A percentile compares a stretch with the other conserved stretches of the same genome.
phyloP scores from a whole-genome alignment of 2,113 vertebrate species.

The Halcyon senegalensis region DNA sequence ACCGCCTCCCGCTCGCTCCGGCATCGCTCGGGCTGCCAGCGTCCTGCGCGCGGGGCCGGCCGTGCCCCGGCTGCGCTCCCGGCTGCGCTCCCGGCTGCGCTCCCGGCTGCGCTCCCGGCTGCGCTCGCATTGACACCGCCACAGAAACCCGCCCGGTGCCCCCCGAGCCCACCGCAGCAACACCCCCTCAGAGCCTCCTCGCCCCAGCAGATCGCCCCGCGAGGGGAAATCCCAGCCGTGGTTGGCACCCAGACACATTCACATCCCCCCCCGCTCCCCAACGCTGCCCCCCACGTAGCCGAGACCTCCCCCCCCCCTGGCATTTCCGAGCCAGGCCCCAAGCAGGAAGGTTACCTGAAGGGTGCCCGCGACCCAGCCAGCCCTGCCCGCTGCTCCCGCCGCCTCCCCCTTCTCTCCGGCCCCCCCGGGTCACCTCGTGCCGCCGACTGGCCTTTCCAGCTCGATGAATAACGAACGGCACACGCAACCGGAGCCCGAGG shows the following conservation, averaged over 20 bases:
- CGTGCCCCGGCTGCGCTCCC: neutral
- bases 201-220: neutral
- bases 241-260: rapidly evolving
- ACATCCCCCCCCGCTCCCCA: too few species aligned
- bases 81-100: neutral
- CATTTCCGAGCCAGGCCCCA: neutral
- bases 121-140: neutral
- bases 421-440: neutral
- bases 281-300: rapidly evolving
- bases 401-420: too few species aligned
- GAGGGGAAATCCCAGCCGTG: neutral
- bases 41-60: neutral
- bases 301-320: neutral
- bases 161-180: rapidly evolving
- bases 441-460: slow-evolving; percentile 50
- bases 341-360: neutral
- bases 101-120: neutral
- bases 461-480: slow-evolving; percentile 68
- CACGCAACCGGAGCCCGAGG: slow-evolving; percentile 39
- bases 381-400: neutral
- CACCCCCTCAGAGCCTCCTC: neutral
- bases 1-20: rapidly evolving
- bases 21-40: neutral
- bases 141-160: rapidly evolving
- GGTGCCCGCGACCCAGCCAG: neutral